A percentile compares a stretch with the other conserved stretches of the same genome.
Evolutionary conservation across 2,888 invertebrate species (phyloP).

Genomic region (Caenorhabditis zanzibari): DNA sequence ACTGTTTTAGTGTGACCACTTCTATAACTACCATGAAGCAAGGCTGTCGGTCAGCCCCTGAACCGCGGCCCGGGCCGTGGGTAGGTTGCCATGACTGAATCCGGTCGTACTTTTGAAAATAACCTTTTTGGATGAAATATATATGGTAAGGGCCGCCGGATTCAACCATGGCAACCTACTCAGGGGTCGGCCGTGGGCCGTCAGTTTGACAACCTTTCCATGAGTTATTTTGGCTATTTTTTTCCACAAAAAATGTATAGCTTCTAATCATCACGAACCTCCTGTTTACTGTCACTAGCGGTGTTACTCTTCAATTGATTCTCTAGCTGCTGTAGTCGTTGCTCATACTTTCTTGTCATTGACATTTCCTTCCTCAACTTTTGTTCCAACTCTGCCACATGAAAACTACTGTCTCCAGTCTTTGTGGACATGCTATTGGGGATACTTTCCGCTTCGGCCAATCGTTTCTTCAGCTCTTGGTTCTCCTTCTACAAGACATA

Average conservation of each 20-base stretch:
- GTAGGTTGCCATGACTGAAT: too few species aligned
- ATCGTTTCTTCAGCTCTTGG: slow-evolving; percentile 54
- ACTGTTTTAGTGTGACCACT: too few species aligned
- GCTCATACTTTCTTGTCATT: slow-evolving; percentile 59
- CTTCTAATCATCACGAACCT: slow-evolving; percentile 20
- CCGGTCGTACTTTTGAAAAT: too few species aligned
- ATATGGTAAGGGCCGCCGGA: too few species aligned
- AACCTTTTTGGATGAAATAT: too few species aligned
- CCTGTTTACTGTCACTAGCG: slow-evolving; percentile 31
- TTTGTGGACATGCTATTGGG: slow-evolving; percentile 19
- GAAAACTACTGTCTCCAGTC: slow-evolving; percentile 50
- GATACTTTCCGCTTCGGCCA: slow-evolving; percentile 55
- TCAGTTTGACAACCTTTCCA: too few species aligned
- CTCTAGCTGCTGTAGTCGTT: slow-evolving; percentile 46
- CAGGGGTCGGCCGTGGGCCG: too few species aligned
- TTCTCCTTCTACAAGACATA: slow-evolving; percentile 58
- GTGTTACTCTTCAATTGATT: slow-evolving; percentile 37
- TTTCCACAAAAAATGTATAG: too few species aligned
- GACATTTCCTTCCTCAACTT: slow-evolving; percentile 56
- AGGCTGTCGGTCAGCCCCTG: too few species aligned
- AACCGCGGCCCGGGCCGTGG: too few species aligned
- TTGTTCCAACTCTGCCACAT: slow-evolving; percentile 65
- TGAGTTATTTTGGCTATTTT: not conserved
- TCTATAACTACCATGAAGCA: too few species aligned
- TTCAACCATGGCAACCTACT: too few species aligned